Evolutionary conservation across 2,113 vertebrate species (phyloP), one percentile per base, ranked within the genome.

Genomic region (Clarias gariepinus): DNA sequence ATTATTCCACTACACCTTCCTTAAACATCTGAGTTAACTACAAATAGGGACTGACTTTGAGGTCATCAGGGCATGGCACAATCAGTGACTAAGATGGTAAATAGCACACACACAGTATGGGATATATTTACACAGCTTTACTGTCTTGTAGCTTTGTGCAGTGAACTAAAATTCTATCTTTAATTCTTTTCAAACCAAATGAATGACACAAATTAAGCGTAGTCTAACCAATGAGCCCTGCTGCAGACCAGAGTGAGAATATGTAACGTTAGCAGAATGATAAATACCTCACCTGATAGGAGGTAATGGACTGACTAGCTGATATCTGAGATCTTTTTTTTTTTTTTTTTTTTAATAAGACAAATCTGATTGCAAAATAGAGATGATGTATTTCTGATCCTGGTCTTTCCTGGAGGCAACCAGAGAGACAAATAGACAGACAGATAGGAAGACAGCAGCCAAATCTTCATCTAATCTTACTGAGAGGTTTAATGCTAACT

Each of bases 391-490:
- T 53, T n/a, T 77, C 23, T 74, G 71, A 74, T 74, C 10, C 16
- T 2, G 8, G 30, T 0, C 30, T 36, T 36, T 3, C n/a, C 11
- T n/a, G 25, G 47, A 47, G 47, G 47, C 6, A 47, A 47, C 8
- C 47, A 47, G 47, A 47, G 47, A 47, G 47, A 60, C 16, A 60
- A 16, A 60, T 18, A 60, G 15, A 60, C 23, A 63, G n/a, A 6
- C 3, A 69, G 15, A 52, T 21, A 85, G 18, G 68, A 52, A 36
- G 8, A 18, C 15, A 33, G 68, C 66, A 18, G 5, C 57, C 79
- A 80, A 68, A 86, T 41, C 53, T 58, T 81, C 77, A 80, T 25
- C 60, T 79, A 55, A 79, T 78, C 15, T 30, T 21, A 21, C 18
- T 58, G 53, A 33, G 30, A 41, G 57, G 10, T 25, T 52, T 41